Conservation (phyloP, 2,113 vertebrate species). For the Odontophorus gujanensis region DNA sequence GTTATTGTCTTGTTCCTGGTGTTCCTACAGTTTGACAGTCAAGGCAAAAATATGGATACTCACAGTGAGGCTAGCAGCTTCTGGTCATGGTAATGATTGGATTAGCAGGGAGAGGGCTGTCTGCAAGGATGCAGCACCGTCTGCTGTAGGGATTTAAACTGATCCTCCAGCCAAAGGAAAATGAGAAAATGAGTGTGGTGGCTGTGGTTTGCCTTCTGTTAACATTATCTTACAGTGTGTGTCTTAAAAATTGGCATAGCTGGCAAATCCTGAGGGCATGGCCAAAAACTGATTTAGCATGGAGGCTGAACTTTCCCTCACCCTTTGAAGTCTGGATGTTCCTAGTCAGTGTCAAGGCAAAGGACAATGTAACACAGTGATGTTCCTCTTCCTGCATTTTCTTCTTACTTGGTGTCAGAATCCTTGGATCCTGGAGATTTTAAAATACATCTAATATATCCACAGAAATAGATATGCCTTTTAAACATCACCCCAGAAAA, state of each 20-base stretch:
- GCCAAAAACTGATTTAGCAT: constrained; percentile 30
- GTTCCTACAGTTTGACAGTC: background rate
- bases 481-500: background rate
- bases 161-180: constrained; percentile 48
- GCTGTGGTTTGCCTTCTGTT: constrained; percentile 30
- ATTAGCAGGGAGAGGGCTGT: constrained; percentile 40
- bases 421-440: background rate
- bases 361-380: background rate
- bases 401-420: background rate
- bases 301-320: constrained; percentile 58
- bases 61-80: constrained; percentile 38
- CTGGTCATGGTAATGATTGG: constrained; percentile 59
- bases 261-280: background rate
- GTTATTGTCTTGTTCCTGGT: background rate
- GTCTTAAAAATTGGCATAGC: constrained; percentile 28
- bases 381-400: background rate
- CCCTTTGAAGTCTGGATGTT: constrained; percentile 9
- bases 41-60: constrained; percentile 50
- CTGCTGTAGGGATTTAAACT: constrained; percentile 23
- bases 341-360: background rate
- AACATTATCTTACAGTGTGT: constrained; percentile 24
- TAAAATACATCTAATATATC: background rate
- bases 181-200: constrained; percentile 38
- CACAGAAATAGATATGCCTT: background rate
- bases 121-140: constrained; percentile 36